Percentiles rank a stretch among this genome's conserved stretches.
Conservation (phyloP, 2,888 invertebrate species). For the Disparrhopalites patrizii region DNA sequence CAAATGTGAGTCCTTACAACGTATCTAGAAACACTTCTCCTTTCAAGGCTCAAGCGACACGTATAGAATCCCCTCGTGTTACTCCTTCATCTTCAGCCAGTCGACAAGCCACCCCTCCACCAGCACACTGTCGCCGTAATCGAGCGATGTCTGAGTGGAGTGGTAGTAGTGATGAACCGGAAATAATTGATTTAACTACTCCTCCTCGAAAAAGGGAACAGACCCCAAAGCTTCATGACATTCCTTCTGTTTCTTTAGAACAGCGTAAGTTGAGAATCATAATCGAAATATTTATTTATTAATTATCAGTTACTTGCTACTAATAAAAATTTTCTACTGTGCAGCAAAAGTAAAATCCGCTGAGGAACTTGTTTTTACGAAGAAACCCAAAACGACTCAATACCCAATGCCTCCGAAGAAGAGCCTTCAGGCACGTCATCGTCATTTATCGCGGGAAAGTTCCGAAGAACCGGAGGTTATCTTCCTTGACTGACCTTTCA, state of each 20-base stretch:
- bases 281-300: no score
- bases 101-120: conserved; percentile 28
- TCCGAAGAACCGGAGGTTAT: conserved; percentile 15
- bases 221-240: no score
- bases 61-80: conserved; percentile 33
- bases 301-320: no score
- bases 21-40: conserved; percentile 36
- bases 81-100: background rate
- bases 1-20: background rate
- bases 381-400: background rate
- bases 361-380: background rate
- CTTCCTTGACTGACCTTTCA: conserved; percentile 3
- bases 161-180: conserved; percentile 15
- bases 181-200: conserved; percentile 44
- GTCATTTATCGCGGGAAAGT: background rate
- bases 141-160: background rate
- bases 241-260: conserved; percentile 1
- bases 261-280: background rate
- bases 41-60: conserved; percentile 34
- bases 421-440: background rate
- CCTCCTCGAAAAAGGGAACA: conserved; percentile 10
- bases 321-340: no score
- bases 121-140: conserved; percentile 27
- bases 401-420: conserved; percentile 18
- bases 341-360: background rate